These are phyloP conservation scores for Gasterosteus nipponicus DNA, from an alignment of 2,113 vertebrate genomes.

Conservation along the genomic window DNA sequence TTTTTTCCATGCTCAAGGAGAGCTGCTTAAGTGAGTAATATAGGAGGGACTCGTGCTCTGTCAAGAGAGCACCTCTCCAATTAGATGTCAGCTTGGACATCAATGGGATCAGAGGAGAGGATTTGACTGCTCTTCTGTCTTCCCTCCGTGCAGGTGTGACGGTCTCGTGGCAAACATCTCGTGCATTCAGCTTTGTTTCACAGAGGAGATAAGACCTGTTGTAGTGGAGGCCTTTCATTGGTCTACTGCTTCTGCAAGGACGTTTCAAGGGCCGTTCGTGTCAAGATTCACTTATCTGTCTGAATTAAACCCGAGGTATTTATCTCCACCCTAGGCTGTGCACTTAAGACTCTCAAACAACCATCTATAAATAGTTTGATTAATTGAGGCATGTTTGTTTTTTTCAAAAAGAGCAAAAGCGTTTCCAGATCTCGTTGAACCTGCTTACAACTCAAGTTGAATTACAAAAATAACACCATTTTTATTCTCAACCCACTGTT, in stretches of 20 bases:
- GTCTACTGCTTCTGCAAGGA: conserved; percentile 40
- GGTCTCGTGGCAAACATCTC: conserved; percentile 24
- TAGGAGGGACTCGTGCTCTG: conserved; percentile 41
- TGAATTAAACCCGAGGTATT: conserved; percentile 27
- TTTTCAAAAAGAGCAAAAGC: not conserved
- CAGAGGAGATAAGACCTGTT: conserved; percentile 42
- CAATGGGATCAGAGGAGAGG: conserved; percentile 64
- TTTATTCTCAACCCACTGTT: conserved; percentile 29
- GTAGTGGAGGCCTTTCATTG: conserved; percentile 27
- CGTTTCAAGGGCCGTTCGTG: conserved; percentile 29
- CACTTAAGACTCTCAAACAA: conserved; percentile 22
- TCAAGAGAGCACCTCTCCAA: conserved; percentile 66
- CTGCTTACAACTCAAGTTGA: conserved; percentile 5
- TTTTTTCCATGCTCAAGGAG: conserved; percentile 58
- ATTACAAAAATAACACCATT: conserved; percentile 21
- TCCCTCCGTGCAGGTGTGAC: conserved; percentile 14
- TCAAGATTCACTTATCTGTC: conserved; percentile 25
- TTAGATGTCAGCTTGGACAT: conserved; percentile 71
- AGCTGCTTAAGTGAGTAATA: conserved; percentile 62
- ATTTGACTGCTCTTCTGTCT: conserved; percentile 54
- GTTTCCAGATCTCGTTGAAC: conserved; percentile 17
- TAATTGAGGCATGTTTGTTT: conserved; percentile 14
- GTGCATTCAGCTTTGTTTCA: conserved; percentile 31
- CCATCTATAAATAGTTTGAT: conserved; percentile 1
- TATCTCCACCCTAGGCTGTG: conserved; percentile 12